A percentile compares a stretch with the other conserved stretches of the same genome.
Evolutionary conservation across 2,113 vertebrate species (phyloP).

Genomic region (Saimiri boliviensis): DNA sequence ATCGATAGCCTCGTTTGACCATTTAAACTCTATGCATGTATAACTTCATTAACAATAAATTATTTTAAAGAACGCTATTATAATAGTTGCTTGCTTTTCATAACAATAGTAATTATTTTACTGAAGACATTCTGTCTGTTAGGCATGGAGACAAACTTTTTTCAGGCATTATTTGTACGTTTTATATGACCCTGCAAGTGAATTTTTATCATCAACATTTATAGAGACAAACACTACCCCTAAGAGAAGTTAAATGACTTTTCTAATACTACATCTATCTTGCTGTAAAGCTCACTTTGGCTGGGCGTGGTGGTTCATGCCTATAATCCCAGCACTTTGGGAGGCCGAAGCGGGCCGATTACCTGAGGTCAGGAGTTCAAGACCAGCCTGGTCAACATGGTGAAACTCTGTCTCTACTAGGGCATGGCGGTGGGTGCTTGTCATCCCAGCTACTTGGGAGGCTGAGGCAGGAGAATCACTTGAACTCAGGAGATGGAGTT

Average conservation of each 20-base stretch:
- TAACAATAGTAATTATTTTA: not conserved
- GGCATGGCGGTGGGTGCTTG: too few species aligned
- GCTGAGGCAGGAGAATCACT: too few species aligned
- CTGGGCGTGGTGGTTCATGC: too few species aligned
- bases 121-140: not conserved
- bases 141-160: not conserved
- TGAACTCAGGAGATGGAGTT: too few species aligned
- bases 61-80: constrained; percentile 10
- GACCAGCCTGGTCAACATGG: too few species aligned
- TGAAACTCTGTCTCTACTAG: too few species aligned
- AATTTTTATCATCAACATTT: not conserved
- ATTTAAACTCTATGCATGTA: not conserved
- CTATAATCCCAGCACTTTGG: not conserved
- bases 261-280: not conserved
- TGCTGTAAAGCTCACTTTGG: not conserved
- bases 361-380: too few species aligned
- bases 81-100: not conserved
- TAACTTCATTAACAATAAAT: constrained; percentile 19
- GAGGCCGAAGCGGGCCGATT: too few species aligned
- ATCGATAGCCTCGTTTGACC: not conserved
- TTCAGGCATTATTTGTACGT: not conserved
- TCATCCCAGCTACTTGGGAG: too few species aligned
- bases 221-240: not conserved
- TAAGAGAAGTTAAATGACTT: not conserved
- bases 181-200: not conserved